Evolutionary conservation across 2,797 vertebrate genomes (phyloP), one percentile per base, ranked within the genome.

Genomic region (Avahi laniger): DNA sequence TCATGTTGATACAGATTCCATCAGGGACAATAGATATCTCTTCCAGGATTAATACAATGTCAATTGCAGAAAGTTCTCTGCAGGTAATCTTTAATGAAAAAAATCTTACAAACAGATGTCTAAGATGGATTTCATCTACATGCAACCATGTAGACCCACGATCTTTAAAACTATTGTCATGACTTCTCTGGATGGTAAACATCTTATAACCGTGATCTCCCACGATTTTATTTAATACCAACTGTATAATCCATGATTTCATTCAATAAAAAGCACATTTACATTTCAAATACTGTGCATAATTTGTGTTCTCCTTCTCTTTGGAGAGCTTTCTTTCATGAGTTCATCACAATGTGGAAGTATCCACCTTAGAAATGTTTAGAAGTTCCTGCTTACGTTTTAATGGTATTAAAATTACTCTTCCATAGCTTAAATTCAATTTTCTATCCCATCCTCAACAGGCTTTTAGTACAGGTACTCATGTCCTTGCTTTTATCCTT

Each of bases 381-480:
- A 78, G 69, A 95, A 93, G 13, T 90, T 59, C 72, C 30, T 91
- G 11, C 59, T 18, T 11, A 83, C 50, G 33, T 88, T 94, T 96
- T 46, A 84, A 92, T 76, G 92, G 17, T 93, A 93, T 70, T 95
- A 59, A 94, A 97, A 96, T 65, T 93, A 82, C 20, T 96, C 33
- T 97, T 96, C 93, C 11, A 30, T 93, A 84, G 0, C 14, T 94
- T 89, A 73, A 95, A 95, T 97, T 92, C 0, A 65, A 35, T 96
- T 97, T 97, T 94, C 75, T 63, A 9, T 88, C 48, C 48, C 54
- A 59, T 59, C 35, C 54, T 81, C 26, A 59, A 7, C 46, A 3
- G 43, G 38, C 35, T 86, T 38, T 96, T 93, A 96, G 70, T 70
- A 46, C 30, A 59, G 81, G 95, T 24, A 17, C 43, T 67, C 35